These are phyloP conservation scores for Drosophila mojavensis DNA, from an alignment of 1,140 invertebrate genomes.

Conservation along the genomic window DNA sequence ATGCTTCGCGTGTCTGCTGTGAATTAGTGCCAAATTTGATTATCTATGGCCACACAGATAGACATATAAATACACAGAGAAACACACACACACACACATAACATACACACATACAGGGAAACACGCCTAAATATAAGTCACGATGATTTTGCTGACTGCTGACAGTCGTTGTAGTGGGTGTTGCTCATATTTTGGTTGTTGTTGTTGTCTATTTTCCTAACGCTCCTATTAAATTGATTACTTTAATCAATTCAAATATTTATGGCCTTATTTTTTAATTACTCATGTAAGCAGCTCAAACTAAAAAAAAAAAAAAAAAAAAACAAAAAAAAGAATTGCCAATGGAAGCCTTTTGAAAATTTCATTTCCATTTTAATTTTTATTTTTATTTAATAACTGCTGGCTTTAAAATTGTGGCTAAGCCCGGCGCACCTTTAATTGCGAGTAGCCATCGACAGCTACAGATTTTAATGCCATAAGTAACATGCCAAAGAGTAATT, in stretches of 20 bases:
- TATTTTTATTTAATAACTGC: slow-evolving; percentile 35
- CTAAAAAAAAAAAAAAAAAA: not conserved
- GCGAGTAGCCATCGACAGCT: slow-evolving; percentile 28
- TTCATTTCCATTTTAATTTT: not conserved
- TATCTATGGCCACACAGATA: slow-evolving; percentile 73
- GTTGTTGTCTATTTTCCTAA: slow-evolving; percentile 37
- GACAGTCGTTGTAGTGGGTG: slow-evolving; percentile 25
- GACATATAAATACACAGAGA: slow-evolving; percentile 25
- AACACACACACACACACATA: not conserved
- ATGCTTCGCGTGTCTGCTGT: slow-evolving; percentile 80
- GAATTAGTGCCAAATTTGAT: slow-evolving; percentile 83
- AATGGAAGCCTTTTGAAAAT: not conserved
- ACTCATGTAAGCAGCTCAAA: slow-evolving; percentile 1
- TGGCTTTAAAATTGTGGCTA: slow-evolving; percentile 34
- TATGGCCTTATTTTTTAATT: slow-evolving; percentile 45
- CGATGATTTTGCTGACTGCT: slow-evolving; percentile 36
- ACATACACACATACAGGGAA: slow-evolving; percentile 13
- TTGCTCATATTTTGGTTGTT: slow-evolving; percentile 21
- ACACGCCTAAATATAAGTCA: slow-evolving; percentile 73
- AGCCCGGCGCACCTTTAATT: slow-evolving; percentile 22
- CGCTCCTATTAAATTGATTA: slow-evolving; percentile 67
- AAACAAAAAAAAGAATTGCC: not conserved
- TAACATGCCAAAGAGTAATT: slow-evolving; percentile 75
- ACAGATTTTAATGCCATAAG: slow-evolving; percentile 62
- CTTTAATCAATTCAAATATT: slow-evolving; percentile 63